Base-by-base conservation (phyloP, 2,797 vertebrate species). In the Sciurus vulgaris region DNA sequence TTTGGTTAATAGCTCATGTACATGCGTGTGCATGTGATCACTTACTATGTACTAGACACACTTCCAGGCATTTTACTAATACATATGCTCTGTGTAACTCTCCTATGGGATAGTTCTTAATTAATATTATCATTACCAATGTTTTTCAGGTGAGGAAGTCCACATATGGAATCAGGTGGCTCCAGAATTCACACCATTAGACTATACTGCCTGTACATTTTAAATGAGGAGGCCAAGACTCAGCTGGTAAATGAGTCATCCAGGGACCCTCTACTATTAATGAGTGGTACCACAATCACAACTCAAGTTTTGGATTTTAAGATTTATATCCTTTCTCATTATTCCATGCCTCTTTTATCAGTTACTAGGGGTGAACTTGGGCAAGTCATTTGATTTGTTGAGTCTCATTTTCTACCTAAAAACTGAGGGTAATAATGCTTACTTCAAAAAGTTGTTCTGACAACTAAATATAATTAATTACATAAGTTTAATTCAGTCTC, bases 401-500 rank as follows among this genome's bases (percentile, higher is more conserved):
- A 90, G 12, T 49, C 12, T 93, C n/a, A 63, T 93, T 91, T 83
- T 63, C 18, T 7, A 28, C 41, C 6, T 86, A n/a, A 28, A 85
- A 63, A 70, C 70, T 83, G 33, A n/a, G 2, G 28, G 2, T 38
- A 63, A 63, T 38, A 56, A 69, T 84, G 26, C 18, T 84, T 72
- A 12, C 51, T 54, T 89, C 30, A 70, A 30, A 61, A 73, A 86
- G 44, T 30, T 69, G 14, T 70, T 70, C 33, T 78, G 70, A 35
- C 6, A 33, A 85, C 70, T 81, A 67, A 91, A 67, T 47, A 83
- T 38, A 67, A 44, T 51, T 70, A 76, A 91, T 86, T 86, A 54
- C n/a, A 82, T 28, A 82, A 47, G 26, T 69, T 94, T 76, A 91
- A 81, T 86, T 86, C 41, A 77, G 9, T 95, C 7, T 35, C 14